Evolutionary conservation across 1,140 invertebrate genomes (phyloP).

Genomic region (Ceratitis capitata): DNA sequence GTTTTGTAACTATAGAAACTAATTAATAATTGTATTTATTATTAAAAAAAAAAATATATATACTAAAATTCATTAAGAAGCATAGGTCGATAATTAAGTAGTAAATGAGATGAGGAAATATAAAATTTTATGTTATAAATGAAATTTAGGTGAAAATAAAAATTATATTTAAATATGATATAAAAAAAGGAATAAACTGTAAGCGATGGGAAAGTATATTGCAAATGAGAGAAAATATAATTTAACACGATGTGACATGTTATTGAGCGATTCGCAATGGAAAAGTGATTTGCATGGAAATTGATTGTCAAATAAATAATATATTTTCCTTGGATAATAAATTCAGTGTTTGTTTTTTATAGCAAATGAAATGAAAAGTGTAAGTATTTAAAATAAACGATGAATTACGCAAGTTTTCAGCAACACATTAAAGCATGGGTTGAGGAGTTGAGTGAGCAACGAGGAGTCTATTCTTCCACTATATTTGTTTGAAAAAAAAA

Average conservation of each 20-base stretch:
- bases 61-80: neutral
- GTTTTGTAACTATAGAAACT: constrained; percentile 5
- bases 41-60: neutral
- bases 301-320: neutral
- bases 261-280: neutral
- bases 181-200: neutral
- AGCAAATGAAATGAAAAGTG: no score
- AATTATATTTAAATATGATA: neutral
- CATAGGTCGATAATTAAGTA: neutral
- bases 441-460: no score
- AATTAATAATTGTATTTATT: neutral
- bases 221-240: neutral
- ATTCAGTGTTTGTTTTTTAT: neutral
- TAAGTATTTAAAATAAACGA: no score
- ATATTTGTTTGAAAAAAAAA: no score
- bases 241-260: neutral
- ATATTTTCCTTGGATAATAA: constrained; percentile 25
- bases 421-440: no score
- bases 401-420: no score
- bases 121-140: constrained; percentile 23
- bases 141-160: constrained; percentile 14
- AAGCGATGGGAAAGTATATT: neutral
- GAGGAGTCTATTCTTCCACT: no score
- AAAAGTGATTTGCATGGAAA: neutral
- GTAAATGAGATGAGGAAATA: neutral